Evolutionary conservation across 2,888 invertebrate species (phyloP), one percentile per base, ranked within the genome.

Genomic region (Mesorhabditis belari): DNA sequence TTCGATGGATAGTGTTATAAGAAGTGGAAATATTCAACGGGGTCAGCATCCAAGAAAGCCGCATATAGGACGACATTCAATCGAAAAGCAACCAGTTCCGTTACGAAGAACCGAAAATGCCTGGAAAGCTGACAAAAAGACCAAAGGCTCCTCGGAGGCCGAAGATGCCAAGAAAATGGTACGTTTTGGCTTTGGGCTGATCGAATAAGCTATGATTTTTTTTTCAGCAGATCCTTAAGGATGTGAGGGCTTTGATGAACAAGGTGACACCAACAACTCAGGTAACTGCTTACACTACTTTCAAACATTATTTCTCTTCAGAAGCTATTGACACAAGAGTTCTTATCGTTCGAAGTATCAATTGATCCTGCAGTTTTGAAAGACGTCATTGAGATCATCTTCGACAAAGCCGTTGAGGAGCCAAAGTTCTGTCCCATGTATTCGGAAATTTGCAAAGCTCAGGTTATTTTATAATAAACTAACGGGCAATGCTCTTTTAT

Each of bases 251-350:
- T 21, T 54, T 77, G 23, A 66, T 77, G 60, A 76, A 77, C 70
- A 77, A 77, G 62, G 68, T 77, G 51, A 75, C 77, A 5, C 77
- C 76, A 5, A 70, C 68, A 12, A 71, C 70, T 6, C 68, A 35
- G 44, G 44, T 35, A 35, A 17, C n/a, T 35, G 12, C 44, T 9
- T n/a, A n/a, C n/a, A n/a, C n/a, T n/a, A n/a, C n/a, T n/a, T n/a
- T n/a, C n/a, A n/a, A n/a, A n/a, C n/a, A n/a, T n/a, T n/a, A n/a
- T 35, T 35, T 17, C 44, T 9, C n/a, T 35, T n/a, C n/a, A 70
- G 60, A 62, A 59, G 0, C 67, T 61, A 2, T 61, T 77, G 21
- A 68, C 63, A 5, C 49, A 64, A 12, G 73, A 76, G 54, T 73
- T 76, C 58, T 61, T 72, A 27, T 57, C 55, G 0, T 64, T 62